Evolutionary conservation across 2,113 vertebrate genomes (phyloP).

Genomic region (Narcine bancroftii): DNA sequence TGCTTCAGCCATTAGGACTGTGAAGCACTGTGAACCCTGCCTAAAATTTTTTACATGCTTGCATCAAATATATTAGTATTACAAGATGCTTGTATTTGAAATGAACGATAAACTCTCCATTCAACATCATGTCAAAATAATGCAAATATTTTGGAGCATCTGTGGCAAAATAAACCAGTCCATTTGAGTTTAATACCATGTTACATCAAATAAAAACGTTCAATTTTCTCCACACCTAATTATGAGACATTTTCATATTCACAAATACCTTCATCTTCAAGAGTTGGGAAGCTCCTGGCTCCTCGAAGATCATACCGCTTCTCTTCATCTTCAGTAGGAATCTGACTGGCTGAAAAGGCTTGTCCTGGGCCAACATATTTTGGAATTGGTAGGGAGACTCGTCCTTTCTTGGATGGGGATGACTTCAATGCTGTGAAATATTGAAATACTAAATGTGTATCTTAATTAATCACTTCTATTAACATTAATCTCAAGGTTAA

Average conservation of each 20-base stretch:
- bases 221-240: background rate
- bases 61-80: background rate
- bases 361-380: conserved; percentile 73
- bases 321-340: conserved; percentile 77
- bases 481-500: background rate
- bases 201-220: background rate
- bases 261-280: conserved; percentile 84
- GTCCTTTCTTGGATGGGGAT: conserved; percentile 90
- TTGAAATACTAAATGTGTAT: background rate
- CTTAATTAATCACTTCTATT: background rate
- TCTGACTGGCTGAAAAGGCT: conserved; percentile 85
- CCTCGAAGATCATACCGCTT: conserved; percentile 80
- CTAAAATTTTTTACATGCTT: background rate
- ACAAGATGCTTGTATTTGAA: background rate
- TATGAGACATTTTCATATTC: too few relatives aligned
- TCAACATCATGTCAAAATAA: too few relatives aligned
- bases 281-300: conserved; percentile 81
- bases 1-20: background rate
- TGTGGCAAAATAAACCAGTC: background rate
- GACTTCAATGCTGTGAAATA: conserved; percentile 78
- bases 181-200: background rate
- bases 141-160: background rate
- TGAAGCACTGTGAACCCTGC: background rate
- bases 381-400: conserved; percentile 68
- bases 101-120: background rate